These are phyloP conservation scores for Ormyrus nitidulus DNA, from an alignment of 2,888 invertebrate genomes.

Conservation along the genomic window DNA sequence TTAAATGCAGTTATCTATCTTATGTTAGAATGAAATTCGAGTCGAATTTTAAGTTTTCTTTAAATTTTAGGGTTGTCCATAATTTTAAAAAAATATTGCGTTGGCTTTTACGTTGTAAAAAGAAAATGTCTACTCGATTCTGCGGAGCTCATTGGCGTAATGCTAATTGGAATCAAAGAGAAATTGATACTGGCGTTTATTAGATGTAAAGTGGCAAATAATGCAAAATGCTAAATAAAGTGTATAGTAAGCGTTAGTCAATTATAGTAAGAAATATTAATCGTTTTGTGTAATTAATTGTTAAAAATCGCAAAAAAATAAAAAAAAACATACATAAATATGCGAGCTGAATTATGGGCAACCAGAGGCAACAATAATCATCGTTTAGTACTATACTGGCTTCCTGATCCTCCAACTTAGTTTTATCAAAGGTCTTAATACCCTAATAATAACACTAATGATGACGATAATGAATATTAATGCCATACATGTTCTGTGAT, in stretches of 20 bases:
- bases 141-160: conserved; percentile 50
- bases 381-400: conserved; percentile 73
- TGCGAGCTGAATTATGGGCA: conserved; percentile 72
- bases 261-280: conserved; percentile 70
- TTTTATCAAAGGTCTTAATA: conserved; percentile 70
- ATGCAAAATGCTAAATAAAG: conserved; percentile 61
- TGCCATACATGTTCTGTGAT: conserved; percentile 77
- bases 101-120: conserved; percentile 50
- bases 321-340: conserved; percentile 54
- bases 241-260: conserved; percentile 73
- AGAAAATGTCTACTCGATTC: conserved; percentile 38
- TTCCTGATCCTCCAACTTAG: conserved; percentile 74
- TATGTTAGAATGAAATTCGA: conserved; percentile 52
- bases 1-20: conserved; percentile 11
- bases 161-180: conserved; percentile 47
- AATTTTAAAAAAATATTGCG: conserved; percentile 61
- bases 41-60: conserved; percentile 36
- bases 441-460: conserved; percentile 67
- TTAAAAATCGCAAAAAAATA: conserved; percentile 60
- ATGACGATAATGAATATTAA: conserved; percentile 74
- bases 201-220: conserved; percentile 53
- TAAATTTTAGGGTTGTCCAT: conserved; percentile 74
- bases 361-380: conserved; percentile 70
- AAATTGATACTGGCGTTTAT: conserved; percentile 53
- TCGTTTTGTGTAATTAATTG: conserved; percentile 70